Conservation (phyloP, 1,140 invertebrate species). For the Metopolophium dirhodum region DNA sequence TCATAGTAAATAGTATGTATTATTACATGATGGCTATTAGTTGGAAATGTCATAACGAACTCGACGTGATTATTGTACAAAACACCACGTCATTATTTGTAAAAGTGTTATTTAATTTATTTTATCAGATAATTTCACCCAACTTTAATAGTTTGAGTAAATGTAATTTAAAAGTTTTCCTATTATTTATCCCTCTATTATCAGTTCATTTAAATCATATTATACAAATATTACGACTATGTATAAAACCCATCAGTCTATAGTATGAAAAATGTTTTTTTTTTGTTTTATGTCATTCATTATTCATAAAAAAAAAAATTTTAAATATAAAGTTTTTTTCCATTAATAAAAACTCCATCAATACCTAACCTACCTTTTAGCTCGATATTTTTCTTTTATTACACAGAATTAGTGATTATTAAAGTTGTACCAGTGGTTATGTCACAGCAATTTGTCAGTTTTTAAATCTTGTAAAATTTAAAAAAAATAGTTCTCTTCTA, state of each 20-base stretch:
- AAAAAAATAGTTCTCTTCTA: not conserved
- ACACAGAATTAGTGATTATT: not conserved
- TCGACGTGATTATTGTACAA: not conserved
- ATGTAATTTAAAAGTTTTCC: conserved; percentile 10
- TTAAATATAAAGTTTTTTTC: not conserved
- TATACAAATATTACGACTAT: conserved; percentile 2
- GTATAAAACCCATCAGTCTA: not conserved
- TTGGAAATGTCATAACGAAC: not conserved
- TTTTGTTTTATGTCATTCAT: not conserved
- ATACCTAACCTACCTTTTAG: not conserved
- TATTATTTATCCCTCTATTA: not conserved
- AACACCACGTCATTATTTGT: not conserved
- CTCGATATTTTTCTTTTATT: not conserved
- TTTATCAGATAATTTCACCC: not conserved
- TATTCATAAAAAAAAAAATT: not conserved
- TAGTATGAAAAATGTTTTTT: conserved; percentile 1
- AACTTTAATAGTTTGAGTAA: conserved; percentile 19
- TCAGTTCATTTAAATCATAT: conserved; percentile 8
- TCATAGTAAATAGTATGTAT: not conserved
- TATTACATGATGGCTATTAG: not conserved
- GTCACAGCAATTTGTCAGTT: not conserved
- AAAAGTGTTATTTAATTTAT: conserved; percentile 19
- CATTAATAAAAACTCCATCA: not conserved
- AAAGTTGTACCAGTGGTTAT: not conserved
- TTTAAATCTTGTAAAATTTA: not conserved